Conservation (phyloP, 2,113 vertebrate species). For the Athene cunicularia region DNA sequence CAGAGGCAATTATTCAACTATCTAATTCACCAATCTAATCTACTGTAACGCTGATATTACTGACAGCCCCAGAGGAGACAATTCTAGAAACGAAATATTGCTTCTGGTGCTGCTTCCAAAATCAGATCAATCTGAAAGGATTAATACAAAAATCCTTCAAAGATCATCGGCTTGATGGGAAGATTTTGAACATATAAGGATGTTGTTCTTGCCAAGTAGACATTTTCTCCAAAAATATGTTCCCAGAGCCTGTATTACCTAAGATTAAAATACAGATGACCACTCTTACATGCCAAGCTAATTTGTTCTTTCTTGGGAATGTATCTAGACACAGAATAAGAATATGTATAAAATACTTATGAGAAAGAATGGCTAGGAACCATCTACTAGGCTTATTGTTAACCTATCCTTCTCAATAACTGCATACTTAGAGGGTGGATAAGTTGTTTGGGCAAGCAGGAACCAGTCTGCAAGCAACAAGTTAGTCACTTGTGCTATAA, state of each 20-base stretch:
- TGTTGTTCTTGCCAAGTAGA: background rate
- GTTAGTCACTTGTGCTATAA: background rate
- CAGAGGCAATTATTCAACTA: background rate
- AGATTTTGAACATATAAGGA: background rate
- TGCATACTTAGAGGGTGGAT: background rate
- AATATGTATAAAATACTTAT: background rate
- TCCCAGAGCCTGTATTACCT: background rate
- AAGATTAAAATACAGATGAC: background rate
- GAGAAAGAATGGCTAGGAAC: background rate
- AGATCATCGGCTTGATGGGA: background rate
- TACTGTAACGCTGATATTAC: background rate
- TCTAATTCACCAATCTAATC: background rate
- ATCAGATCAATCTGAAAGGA: background rate
- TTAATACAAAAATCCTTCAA: background rate
- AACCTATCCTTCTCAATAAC: background rate
- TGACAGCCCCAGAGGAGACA: background rate
- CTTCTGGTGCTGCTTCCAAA: background rate
- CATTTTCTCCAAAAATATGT: background rate
- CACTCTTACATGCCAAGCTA: background rate
- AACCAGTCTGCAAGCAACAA: background rate
- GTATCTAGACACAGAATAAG: background rate
- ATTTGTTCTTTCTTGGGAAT: background rate
- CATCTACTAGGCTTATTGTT: background rate
- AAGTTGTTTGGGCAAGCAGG: background rate
- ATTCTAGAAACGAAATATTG: background rate